phyloP scores from a whole-genome alignment of 2,113 vertebrate genomes.

The Diadophis punctatus region DNA sequence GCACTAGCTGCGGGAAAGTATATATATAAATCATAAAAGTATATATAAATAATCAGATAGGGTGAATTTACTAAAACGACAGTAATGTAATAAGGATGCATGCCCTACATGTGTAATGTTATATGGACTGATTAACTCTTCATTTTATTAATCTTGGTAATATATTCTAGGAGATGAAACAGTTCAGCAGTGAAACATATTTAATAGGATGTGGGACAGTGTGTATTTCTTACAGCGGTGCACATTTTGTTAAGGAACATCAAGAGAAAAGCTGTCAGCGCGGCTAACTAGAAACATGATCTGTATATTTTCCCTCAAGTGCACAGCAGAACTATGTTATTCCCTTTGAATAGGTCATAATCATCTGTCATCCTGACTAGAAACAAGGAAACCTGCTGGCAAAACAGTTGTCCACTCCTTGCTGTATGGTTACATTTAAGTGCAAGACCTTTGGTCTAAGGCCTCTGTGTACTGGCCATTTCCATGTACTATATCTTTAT shows the following conservation, averaged over 20 bases:
- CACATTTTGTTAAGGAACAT: background rate
- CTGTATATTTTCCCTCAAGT: background rate
- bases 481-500: background rate
- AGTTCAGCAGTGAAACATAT: background rate
- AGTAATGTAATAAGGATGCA: background rate
- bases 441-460: background rate
- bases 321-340: fast-evolving
- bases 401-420: background rate
- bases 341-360: background rate
- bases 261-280: background rate
- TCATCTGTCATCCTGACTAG: background rate
- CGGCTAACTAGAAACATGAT: background rate
- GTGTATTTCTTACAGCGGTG: background rate
- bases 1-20: background rate
- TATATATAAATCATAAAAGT: background rate
- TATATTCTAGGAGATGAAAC: background rate
- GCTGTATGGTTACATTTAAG: background rate
- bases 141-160: background rate
- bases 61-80: background rate
- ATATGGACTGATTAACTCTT: background rate
- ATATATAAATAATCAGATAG: background rate
- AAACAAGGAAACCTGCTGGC: background rate
- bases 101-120: background rate
- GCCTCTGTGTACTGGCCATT: background rate
- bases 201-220: background rate